phyloP scores from a whole-genome alignment of 2,888 invertebrate species.

The Arge pagana region DNA sequence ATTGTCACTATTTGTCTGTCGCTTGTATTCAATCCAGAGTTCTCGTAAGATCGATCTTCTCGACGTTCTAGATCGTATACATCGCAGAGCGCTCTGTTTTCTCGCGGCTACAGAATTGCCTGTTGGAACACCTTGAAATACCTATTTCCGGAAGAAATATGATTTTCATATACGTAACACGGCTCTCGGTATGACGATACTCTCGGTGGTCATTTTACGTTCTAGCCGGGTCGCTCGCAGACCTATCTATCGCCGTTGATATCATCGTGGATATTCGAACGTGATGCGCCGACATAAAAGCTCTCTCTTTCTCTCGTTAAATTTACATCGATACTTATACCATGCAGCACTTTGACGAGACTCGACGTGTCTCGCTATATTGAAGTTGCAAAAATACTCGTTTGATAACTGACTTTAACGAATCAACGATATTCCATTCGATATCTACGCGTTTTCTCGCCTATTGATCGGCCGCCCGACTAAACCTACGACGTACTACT shows the following conservation, averaged over 20 bases:
- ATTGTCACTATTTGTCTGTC: too few relatives aligned
- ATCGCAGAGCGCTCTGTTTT: too few relatives aligned
- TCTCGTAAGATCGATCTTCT: too few relatives aligned
- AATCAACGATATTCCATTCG: constrained; percentile 37
- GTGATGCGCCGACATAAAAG: background rate
- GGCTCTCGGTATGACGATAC: background rate
- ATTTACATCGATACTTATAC: constrained; percentile 1
- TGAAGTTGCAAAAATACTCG: constrained; percentile 3
- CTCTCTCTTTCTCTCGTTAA: constrained; percentile 6
- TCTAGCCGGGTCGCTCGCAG: constrained; percentile 5
- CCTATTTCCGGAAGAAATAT: constrained; percentile 35
- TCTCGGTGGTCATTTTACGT: constrained; percentile 19
- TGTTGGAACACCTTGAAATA: constrained; percentile 27
- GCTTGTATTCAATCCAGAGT: too few relatives aligned
- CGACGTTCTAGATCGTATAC: too few relatives aligned
- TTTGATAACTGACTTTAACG: constrained; percentile 23
- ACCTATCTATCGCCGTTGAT: constrained; percentile 16
- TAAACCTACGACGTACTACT: too few relatives aligned
- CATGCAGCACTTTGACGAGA: background rate
- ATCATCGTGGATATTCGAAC: constrained; percentile 10
- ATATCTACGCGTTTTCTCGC: too few relatives aligned
- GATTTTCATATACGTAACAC: constrained; percentile 33
- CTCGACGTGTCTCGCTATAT: background rate
- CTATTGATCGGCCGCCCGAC: too few relatives aligned
- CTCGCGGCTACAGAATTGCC: constrained; percentile 12